A percentile compares a stretch with the other conserved stretches of the same genome.
phyloP scores from a whole-genome alignment of 2,797 vertebrate genomes.

The Gila robusta region DNA sequence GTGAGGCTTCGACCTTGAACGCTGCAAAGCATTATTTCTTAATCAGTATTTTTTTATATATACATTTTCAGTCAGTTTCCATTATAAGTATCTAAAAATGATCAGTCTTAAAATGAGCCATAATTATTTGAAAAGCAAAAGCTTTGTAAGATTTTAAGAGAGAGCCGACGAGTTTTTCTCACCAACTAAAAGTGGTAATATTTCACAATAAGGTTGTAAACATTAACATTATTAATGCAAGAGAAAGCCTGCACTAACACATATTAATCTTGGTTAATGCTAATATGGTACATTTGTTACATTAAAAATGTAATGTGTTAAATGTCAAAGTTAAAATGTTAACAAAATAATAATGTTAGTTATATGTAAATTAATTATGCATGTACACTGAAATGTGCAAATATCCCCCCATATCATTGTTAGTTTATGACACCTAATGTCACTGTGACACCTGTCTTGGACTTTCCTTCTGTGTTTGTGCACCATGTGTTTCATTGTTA shows the following conservation, averaged over 20 bases:
- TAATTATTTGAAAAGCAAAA: neutral
- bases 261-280: neutral
- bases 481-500: too few relatives aligned
- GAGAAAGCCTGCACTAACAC: neutral
- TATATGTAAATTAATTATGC: neutral
- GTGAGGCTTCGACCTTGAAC: conserved; percentile 49
- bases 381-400: neutral
- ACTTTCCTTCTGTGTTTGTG: too few relatives aligned
- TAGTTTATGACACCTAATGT: neutral
- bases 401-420: too few relatives aligned
- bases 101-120: neutral
- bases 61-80: neutral
- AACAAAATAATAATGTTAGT: neutral
- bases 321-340: neutral
- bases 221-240: neutral
- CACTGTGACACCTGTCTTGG: too few relatives aligned
- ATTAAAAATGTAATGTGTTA: neutral
- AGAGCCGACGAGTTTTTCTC: neutral
- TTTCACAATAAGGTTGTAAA: neutral
- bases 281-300: neutral
- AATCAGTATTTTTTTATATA: neutral
- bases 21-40: neutral
- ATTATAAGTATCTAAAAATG: neutral
- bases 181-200: neutral
- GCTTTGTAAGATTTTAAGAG: neutral